Evolutionary conservation across 2,113 vertebrate genomes (phyloP).

Genomic region (Megalops atlanticus): DNA sequence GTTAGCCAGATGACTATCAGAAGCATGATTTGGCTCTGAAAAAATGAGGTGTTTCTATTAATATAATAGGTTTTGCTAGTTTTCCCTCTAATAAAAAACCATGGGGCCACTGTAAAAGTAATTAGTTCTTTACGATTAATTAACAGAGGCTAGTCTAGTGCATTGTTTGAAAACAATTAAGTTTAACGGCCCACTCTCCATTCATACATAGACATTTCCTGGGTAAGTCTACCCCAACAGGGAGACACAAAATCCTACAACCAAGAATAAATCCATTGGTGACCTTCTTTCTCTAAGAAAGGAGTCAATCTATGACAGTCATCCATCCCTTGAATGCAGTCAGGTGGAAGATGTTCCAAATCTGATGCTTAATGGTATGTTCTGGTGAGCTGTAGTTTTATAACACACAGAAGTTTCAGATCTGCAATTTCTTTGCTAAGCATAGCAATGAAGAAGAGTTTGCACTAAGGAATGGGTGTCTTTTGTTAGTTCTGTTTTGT

Average conservation of each 20-base stretch:
- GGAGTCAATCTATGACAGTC: neutral
- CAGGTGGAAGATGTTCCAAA: neutral
- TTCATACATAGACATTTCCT: neutral
- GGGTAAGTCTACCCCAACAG: too few species aligned
- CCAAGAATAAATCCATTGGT: too few species aligned
- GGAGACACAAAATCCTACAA: too few species aligned
- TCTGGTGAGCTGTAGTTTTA: too few species aligned
- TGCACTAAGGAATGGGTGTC: too few species aligned
- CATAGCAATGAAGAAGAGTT: too few species aligned
- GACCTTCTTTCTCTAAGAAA: too few species aligned
- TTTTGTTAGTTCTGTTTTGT: neutral
- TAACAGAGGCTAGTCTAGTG: neutral
- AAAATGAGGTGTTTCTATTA: neutral
- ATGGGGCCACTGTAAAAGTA: neutral
- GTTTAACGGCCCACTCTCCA: neutral
- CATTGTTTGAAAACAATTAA: neutral
- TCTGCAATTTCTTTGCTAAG: too few species aligned
- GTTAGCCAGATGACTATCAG: too few species aligned
- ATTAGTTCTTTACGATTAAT: neutral
- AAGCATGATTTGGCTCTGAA: neutral
- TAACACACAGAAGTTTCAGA: too few species aligned
- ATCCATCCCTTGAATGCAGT: neutral
- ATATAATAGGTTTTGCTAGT: neutral
- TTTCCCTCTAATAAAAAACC: neutral
- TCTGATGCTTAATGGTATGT: too few species aligned